These are phyloP conservation scores for Bucorvus abyssinicus DNA, from an alignment of 2,797 vertebrate genomes.

Conservation along the genomic window DNA sequence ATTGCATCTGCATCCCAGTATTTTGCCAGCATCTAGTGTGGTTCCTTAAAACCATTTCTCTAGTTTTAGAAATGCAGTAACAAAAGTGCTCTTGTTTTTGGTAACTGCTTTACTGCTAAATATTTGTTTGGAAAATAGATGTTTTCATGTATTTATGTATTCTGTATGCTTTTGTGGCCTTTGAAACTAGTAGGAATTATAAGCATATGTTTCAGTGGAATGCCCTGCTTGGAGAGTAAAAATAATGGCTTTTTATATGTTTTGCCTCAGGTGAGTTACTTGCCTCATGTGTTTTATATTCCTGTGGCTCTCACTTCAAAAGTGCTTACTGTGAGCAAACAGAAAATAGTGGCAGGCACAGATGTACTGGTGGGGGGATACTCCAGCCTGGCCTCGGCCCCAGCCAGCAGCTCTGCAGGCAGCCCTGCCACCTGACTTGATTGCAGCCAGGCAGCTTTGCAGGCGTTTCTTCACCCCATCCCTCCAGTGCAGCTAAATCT, in stretches of 20 bases:
- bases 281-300: not conserved
- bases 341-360: not conserved
- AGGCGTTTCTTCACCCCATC: not conserved
- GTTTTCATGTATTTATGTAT: not conserved
- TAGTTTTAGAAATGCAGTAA: not conserved
- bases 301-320: not conserved
- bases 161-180: not conserved
- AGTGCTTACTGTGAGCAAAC: not conserved
- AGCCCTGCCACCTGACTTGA: not conserved
- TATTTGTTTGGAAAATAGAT: not conserved
- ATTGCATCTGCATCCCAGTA: not conserved
- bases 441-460: not conserved
- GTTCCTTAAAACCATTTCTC: too few species aligned
- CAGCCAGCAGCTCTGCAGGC: not conserved
- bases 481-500: not conserved
- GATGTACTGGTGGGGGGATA: not conserved
- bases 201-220: not conserved
- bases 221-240: not conserved
- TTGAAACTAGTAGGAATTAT: not conserved
- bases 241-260: not conserved
- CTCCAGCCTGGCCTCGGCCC: not conserved
- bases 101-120: not conserved
- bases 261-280: slow-evolving; percentile 25
- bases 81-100: not conserved
- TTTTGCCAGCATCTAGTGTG: not conserved